Percentiles rank a stretch among this genome's conserved stretches.
phyloP scores from a whole-genome alignment of 2,113 vertebrate genomes.

The Electrona antarctica region DNA sequence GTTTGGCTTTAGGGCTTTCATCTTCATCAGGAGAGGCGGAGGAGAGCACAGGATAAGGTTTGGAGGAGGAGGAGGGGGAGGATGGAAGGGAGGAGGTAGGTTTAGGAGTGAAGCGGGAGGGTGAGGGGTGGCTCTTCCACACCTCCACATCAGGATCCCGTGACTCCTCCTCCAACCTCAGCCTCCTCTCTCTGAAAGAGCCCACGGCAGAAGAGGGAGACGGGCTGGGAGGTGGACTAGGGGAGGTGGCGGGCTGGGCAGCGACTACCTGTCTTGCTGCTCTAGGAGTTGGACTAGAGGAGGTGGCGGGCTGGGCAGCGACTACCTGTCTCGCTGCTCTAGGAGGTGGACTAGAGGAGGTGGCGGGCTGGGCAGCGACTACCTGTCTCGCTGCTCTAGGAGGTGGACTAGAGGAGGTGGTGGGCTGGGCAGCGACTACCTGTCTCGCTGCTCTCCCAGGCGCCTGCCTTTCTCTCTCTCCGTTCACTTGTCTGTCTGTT shows the following conservation, averaged over 20 bases:
- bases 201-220: background rate
- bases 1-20: slow-evolving; percentile 22
- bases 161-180: background rate
- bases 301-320: background rate
- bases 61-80: background rate
- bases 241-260: background rate
- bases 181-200: background rate
- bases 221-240: background rate
- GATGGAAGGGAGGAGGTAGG: background rate
- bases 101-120: slow-evolving; percentile 1
- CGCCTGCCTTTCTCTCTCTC: slow-evolving; percentile 9
- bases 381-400: no score
- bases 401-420: background rate
- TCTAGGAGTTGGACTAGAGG: background rate
- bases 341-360: slow-evolving; percentile 2
- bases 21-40: background rate
- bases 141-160: background rate
- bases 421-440: background rate
- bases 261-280: background rate
- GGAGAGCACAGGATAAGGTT: background rate
- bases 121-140: background rate
- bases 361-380: background rate
- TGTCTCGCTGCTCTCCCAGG: background rate
- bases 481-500: slow-evolving; percentile 6
- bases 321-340: no score